Conservation (phyloP, 2,888 invertebrate genomes). For the Rotaria macrura region DNA sequence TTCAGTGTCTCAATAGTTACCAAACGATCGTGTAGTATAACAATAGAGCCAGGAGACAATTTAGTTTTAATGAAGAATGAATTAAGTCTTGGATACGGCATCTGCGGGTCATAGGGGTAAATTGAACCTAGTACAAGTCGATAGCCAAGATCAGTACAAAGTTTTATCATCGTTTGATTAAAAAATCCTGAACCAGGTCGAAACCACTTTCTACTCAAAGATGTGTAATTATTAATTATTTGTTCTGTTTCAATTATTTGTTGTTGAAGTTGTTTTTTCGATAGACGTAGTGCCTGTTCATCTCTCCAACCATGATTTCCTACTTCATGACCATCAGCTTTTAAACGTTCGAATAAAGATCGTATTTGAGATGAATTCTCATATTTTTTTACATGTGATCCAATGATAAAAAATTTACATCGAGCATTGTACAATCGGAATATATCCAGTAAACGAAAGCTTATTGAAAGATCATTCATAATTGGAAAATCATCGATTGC, state of each 20-base stretch:
- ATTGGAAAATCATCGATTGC: slow-evolving; percentile 12
- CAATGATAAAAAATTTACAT: background rate
- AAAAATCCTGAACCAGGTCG: background rate
- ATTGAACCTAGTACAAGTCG: background rate
- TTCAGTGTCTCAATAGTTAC: background rate
- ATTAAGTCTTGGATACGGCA: background rate
- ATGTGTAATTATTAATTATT: background rate
- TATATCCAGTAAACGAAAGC: background rate
- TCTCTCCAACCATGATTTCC: slow-evolving; percentile 13
- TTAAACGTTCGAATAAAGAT: background rate
- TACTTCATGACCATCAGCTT: background rate
- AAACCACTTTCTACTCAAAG: background rate
- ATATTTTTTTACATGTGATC: background rate
- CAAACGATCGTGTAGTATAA: background rate
- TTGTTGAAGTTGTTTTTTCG: background rate
- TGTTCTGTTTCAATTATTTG: background rate
- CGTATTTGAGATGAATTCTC: background rate
- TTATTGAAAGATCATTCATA: background rate
- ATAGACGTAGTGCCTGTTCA: background rate
- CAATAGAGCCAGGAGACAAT: background rate
- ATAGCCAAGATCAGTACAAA: background rate
- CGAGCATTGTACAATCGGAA: background rate
- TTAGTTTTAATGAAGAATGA: background rate
- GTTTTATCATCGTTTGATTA: background rate
- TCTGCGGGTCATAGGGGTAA: background rate